These are phyloP conservation scores for Diplodus puntazzo DNA, from an alignment of 2,797 vertebrate species.

Conservation along the genomic window DNA sequence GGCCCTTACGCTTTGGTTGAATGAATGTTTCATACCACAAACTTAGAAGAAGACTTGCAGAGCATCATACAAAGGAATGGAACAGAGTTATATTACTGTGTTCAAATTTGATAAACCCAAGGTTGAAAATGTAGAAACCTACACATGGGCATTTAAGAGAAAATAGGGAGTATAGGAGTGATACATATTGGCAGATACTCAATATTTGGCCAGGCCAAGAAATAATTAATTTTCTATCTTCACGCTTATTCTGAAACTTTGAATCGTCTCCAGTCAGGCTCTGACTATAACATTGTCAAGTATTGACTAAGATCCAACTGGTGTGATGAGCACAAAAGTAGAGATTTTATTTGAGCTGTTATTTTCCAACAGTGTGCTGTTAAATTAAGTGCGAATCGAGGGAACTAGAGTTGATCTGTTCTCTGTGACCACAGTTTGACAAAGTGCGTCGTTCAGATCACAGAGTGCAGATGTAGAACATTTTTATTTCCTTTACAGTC, in stretches of 20 bases:
- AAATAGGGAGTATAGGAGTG: no score
- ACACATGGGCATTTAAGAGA: no score
- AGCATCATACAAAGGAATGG: neutral
- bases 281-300: constrained; percentile 2
- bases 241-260: neutral
- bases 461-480: neutral
- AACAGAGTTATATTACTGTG: neutral
- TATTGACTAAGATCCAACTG: constrained; percentile 7
- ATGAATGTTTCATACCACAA: neutral
- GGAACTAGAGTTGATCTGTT: neutral
- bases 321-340: neutral
- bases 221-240: neutral
- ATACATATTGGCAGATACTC: neutral
- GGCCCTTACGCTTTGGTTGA: neutral
- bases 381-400: neutral
- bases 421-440: constrained; percentile 4
- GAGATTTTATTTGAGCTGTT: neutral
- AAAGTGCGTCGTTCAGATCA: neutral
- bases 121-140: neutral
- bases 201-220: neutral
- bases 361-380: constrained; percentile 16
- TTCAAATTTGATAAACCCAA: neutral
- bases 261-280: constrained; percentile 10
- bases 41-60: neutral
- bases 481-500: neutral